Evolutionary conservation across 2,797 vertebrate species (phyloP), one percentile per base, ranked within the genome.

Genomic region (Sphenodon punctatus): DNA sequence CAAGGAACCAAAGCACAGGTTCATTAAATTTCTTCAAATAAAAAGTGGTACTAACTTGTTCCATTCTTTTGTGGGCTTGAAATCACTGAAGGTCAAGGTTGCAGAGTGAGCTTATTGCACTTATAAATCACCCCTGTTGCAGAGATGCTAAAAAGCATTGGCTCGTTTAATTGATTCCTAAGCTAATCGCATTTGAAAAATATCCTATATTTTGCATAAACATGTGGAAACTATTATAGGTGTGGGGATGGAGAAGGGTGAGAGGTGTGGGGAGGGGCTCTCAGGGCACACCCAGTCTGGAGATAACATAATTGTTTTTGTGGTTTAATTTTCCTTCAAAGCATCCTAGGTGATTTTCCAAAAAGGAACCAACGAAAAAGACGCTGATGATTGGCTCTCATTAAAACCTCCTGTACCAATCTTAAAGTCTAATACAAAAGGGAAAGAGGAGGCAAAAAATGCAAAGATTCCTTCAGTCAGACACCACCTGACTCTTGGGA

Each of bases 261-360:
- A 78, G 82, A 84, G 70, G 60, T n/a, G n/a, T n/a, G n/a, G 75
- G 89, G 78, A 75, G 75, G 83, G 90, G 80, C 86, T 84, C 75
- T 75, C 74, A 92, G 78, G 87, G 78, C 72, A 91, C 88, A 86
- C 88, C 68, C 86, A 94, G 94, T 95, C 95, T 95, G 94, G 93
- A 97, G 96, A 96, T 94, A 93, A 96, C 95, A 91, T 88, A 92
- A 67, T 79, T 92, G 94, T 94, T 97, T 96, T 97, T 98, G 97
- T 87, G 97, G 97, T 96, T 96, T 95, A 91, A 94, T 95, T 97
- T 95, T 95, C 96, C 97, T 94, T 94, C 93, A 95, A 93, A 95
- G 93, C 73, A 70, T 97, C 93, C 80, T 4, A 58, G 82, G 80
- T 90, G 84, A 94, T 90, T 88, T 90, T 90, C 84, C 39, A 84